Percentiles rank a stretch among this genome's conserved stretches.
Conservation (phyloP, 2,888 invertebrate genomes). For the Cerastoderma edule region DNA sequence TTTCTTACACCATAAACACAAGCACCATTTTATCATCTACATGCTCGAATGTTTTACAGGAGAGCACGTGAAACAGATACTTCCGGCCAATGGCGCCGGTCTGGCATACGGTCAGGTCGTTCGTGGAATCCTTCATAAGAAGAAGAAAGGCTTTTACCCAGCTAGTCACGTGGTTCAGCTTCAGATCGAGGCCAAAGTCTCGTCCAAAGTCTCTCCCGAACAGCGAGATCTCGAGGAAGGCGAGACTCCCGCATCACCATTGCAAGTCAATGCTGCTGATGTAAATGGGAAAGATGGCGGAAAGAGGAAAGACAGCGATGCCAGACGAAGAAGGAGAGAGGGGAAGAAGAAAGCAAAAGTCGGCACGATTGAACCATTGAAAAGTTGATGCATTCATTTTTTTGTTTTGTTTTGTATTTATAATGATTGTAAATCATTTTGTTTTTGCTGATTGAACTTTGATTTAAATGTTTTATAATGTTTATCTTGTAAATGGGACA, state of each 20-base stretch:
- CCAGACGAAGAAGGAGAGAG: conserved; percentile 18
- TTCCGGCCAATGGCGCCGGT: conserved; percentile 14
- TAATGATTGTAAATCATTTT: too few relatives aligned
- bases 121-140: conserved; percentile 21
- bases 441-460: too few relatives aligned
- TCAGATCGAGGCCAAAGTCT: neutral
- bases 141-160: conserved; percentile 32
- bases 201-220: neutral
- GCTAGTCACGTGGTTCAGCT: conserved; percentile 13
- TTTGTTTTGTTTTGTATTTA: too few relatives aligned
- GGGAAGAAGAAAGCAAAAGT: conserved; percentile 1
- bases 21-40: neutral
- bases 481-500: too few relatives aligned
- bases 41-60: neutral
- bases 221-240: neutral
- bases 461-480: too few relatives aligned
- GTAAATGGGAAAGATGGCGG: neutral
- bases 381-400: neutral
- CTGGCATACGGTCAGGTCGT: conserved; percentile 21
- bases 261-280: neutral
- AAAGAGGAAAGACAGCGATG: conserved; percentile 6
- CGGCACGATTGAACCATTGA: neutral
- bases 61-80: conserved; percentile 17
- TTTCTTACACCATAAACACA: neutral
- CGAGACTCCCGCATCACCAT: neutral